Conservation (phyloP, 2,888 invertebrate genomes). For the Eristalis tenax region DNA sequence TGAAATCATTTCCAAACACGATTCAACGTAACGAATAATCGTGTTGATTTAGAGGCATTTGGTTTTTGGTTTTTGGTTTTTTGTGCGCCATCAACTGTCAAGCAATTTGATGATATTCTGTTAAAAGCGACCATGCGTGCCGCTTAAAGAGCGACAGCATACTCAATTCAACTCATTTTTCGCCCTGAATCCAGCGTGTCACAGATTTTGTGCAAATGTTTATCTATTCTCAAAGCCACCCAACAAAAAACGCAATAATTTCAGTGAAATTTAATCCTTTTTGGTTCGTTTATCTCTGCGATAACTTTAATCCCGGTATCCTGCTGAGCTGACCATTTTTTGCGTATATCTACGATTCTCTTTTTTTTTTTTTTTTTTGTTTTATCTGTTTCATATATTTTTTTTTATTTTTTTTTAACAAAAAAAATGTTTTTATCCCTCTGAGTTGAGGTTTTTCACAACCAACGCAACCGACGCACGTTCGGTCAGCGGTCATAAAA, state of each 20-base stretch:
- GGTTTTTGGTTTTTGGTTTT: too few relatives aligned
- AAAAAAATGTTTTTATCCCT: conserved; percentile 14
- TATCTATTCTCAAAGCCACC: conserved; percentile 11
- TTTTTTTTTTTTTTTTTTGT: conserved; percentile 14
- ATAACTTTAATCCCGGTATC: conserved; percentile 54
- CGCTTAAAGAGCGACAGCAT: too few relatives aligned
- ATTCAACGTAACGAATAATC: too few relatives aligned
- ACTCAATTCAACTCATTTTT: too few relatives aligned
- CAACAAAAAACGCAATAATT: conserved; percentile 35
- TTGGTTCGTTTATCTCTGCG: conserved; percentile 43
- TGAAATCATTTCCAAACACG: too few relatives aligned
- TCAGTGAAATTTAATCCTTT: conserved; percentile 50
- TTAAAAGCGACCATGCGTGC: too few relatives aligned
- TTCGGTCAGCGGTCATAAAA: conserved; percentile 70
- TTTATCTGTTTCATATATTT: background rate
- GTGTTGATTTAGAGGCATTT: too few relatives aligned
- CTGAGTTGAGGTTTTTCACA: conserved; percentile 26
- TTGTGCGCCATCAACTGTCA: too few relatives aligned
- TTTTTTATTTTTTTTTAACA: background rate
- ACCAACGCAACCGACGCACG: conserved; percentile 34
- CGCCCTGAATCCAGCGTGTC: conserved; percentile 20
- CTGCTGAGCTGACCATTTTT: conserved; percentile 9
- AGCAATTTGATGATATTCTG: too few relatives aligned
- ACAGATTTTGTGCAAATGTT: background rate
- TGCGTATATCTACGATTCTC: background rate